Evolutionary conservation across 2,888 invertebrate genomes (phyloP), one percentile per base, ranked within the genome.

Genomic region (Apocheima hispidaria): DNA sequence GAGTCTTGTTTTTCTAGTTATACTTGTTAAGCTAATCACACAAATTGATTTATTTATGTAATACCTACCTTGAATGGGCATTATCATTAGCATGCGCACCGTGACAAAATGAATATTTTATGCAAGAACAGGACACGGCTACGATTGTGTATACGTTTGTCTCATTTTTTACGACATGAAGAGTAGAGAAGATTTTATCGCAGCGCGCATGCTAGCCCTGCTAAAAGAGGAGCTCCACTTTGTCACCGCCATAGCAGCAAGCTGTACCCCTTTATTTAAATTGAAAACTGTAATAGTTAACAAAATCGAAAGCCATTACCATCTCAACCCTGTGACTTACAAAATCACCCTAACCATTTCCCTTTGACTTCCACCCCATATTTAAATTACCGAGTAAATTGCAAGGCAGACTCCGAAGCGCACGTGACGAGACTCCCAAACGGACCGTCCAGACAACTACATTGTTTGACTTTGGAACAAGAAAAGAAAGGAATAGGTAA

Each of bases 301-400:
- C 21, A 26, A 57, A 58, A 44, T 58, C 63, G 56, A 69, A 69
- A 72, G 55, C 53, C 46, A 63, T 48, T 61, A 53, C 23, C 44
- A 44, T 18, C 60, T 44, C 54, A 49, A 12, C 43, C 49, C 43
- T 30, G 38, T 51, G 53, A 49, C 35, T 54, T 20, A 35, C 44
- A 4, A 51, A 60, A 51, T 61, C 52, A 52, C 61, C 61, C 61
- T 62, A 62, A 62, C 52, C 26, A 52, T 35, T 56, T 52, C 71
- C 68, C 67, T 68, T 69, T 69, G 46, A 57, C 60, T 60, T 63
- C 46, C 67, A 66, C 61, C 68, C 75, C 70, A 75, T 77, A 82
- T 84, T 83, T 79, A 82, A 82, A 79, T 82, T 77, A 82, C 78
- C 72, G 73, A 67, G 69, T 69, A 79, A 83, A 80, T 82, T 82